These are phyloP conservation scores for Cotesia glomerata DNA, from an alignment of 1,140 invertebrate species.

Conservation along the genomic window DNA sequence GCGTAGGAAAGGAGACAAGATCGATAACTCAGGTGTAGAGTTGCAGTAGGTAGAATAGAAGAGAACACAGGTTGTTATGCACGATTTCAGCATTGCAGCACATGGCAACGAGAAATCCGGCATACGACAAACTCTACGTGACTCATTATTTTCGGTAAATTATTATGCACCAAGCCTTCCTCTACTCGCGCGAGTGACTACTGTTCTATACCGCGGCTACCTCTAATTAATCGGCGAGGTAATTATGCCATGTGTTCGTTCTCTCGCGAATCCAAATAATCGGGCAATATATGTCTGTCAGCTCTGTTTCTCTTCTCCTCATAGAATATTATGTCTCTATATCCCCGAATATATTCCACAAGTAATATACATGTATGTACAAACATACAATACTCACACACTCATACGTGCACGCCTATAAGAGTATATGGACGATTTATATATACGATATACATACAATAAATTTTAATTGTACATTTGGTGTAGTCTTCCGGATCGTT, in stretches of 20 bases:
- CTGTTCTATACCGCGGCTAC: constrained; percentile 6
- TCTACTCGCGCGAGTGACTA: constrained; percentile 34
- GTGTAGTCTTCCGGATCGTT: no score
- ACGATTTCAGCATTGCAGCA: constrained; percentile 30
- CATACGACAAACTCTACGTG: constrained; percentile 27
- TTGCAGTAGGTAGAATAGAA: neutral
- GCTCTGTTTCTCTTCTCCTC: no score
- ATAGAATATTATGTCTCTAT: neutral
- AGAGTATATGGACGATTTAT: no score
- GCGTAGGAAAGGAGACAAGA: neutral
- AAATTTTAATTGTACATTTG: no score
- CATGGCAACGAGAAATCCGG: constrained; percentile 38
- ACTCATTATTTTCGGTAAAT: constrained; percentile 43
- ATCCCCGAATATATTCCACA: neutral
- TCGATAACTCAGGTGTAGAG: neutral
- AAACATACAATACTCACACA: no score
- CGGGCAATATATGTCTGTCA: neutral
- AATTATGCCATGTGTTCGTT: constrained; percentile 11
- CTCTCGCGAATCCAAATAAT: neutral
- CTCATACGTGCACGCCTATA: no score
- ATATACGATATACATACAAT: no score
- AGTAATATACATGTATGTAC: neutral
- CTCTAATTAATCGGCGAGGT: constrained; percentile 43
- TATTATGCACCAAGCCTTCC: constrained; percentile 40
- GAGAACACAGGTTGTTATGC: neutral